Conservation (phyloP, 2,797 vertebrate species). For the Gymnocypris eckloni region DNA sequence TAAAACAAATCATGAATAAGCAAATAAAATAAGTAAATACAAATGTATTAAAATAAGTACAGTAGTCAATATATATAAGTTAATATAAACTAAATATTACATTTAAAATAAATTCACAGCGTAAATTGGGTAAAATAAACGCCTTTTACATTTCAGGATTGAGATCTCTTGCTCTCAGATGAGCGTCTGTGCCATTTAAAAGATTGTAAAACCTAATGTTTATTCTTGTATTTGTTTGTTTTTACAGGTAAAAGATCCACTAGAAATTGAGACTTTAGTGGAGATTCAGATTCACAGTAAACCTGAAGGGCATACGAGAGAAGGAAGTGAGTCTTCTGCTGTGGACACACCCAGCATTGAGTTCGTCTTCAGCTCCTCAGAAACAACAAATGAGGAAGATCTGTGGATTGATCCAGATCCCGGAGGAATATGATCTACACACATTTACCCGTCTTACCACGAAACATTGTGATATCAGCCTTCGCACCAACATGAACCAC, state of each 20-base stretch:
- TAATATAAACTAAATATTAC: background rate
- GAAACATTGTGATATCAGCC: background rate
- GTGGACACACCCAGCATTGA: background rate
- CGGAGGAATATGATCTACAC: background rate
- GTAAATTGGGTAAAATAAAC: background rate
- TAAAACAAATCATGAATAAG: too few relatives aligned
- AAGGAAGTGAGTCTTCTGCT: background rate
- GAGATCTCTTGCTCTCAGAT: background rate
- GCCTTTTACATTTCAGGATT: background rate
- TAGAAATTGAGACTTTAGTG: conserved; percentile 79
- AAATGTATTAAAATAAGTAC: too few relatives aligned
- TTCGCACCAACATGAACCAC: too few relatives aligned
- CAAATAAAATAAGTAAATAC: too few relatives aligned
- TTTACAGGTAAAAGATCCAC: conserved; percentile 90
- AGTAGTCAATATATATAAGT: too few relatives aligned
- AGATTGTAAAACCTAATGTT: background rate
- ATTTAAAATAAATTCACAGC: background rate
- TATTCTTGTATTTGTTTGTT: background rate
- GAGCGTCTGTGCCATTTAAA: background rate
- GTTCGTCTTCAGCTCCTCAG: background rate
- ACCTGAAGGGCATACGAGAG: conserved; percentile 4
- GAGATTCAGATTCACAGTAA: conserved; percentile 1
- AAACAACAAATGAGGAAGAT: background rate
- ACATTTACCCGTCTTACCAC: background rate
- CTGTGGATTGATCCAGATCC: background rate